phyloP scores from a whole-genome alignment of 2,888 invertebrate genomes.

The Xestoiulus laeticollis region DNA sequence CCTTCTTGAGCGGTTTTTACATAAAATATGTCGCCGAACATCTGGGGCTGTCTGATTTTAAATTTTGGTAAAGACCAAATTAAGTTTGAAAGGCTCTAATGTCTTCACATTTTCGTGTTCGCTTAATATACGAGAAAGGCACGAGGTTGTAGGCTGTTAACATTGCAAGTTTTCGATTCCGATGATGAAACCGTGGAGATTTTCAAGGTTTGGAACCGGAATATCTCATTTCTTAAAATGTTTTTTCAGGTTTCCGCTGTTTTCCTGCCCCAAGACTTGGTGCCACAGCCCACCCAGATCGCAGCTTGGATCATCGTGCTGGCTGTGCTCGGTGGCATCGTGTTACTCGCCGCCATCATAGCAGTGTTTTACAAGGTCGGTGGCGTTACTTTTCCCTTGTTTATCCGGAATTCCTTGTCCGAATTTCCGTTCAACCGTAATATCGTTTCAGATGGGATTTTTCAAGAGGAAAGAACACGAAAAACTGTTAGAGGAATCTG shows the following conservation, averaged over 20 bases:
- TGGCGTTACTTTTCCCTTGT: background rate
- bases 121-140: too few relatives aligned
- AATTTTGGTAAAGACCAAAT: background rate
- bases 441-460: constrained; percentile 49
- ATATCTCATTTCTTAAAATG: background rate
- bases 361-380: constrained; percentile 51
- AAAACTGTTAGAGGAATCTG: constrained; percentile 34
- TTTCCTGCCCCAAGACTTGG: constrained; percentile 51
- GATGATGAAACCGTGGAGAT: too few relatives aligned
- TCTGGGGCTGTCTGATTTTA: background rate
- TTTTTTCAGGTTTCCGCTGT: constrained; percentile 48
- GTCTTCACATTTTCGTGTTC: too few relatives aligned
- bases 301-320: constrained; percentile 51
- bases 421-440: background rate
- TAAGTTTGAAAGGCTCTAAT: background rate
- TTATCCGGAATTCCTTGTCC: background rate
- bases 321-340: constrained; percentile 49
- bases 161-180: too few relatives aligned
- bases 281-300: constrained; percentile 45
- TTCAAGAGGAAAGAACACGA: constrained; percentile 50
- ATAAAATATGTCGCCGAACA: too few relatives aligned
- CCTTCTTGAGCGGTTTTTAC: too few relatives aligned
- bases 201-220: too few relatives aligned
- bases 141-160: too few relatives aligned
- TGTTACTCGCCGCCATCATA: constrained; percentile 43